Percentiles rank a stretch among this genome's conserved stretches.
Evolutionary conservation across 2,113 vertebrate species (phyloP).

Genomic region (Thamnaconus septentrionalis): DNA sequence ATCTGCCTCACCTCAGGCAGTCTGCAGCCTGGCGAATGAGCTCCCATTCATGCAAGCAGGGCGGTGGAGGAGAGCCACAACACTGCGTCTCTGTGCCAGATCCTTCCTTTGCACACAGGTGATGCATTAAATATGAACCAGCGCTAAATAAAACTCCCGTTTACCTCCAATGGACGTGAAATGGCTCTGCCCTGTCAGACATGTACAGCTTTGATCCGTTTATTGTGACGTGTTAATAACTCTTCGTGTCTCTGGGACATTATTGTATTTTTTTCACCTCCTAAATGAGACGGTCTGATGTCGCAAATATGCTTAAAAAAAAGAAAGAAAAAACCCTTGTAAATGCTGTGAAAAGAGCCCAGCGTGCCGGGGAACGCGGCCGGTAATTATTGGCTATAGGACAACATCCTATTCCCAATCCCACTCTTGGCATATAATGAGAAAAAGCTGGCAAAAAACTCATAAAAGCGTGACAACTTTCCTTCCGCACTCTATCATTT

Average conservation of each 20-base stretch:
- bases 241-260: too few species aligned
- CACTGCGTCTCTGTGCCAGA: background rate
- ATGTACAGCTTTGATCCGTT: too few species aligned
- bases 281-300: too few species aligned
- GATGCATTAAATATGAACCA: background rate
- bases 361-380: too few species aligned
- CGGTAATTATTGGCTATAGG: too few species aligned
- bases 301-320: too few species aligned
- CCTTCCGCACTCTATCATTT: background rate
- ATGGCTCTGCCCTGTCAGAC: too few species aligned
- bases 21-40: constrained; percentile 32
- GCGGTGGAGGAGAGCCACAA: background rate
- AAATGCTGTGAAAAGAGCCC: too few species aligned
- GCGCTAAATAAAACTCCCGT: background rate
- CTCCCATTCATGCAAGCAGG: constrained; percentile 5
- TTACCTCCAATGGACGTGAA: too few species aligned
- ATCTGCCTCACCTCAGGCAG: constrained; percentile 41
- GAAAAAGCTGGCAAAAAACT: background rate
- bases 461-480: background rate
- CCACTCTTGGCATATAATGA: background rate
- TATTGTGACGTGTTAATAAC: too few species aligned
- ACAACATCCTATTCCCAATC: background rate
- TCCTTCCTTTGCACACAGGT: background rate
- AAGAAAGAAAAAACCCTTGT: too few species aligned
- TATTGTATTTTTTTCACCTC: too few species aligned